These are phyloP conservation scores for Muscicapa striata DNA, from an alignment of 2,797 vertebrate genomes.

Conservation along the genomic window DNA sequence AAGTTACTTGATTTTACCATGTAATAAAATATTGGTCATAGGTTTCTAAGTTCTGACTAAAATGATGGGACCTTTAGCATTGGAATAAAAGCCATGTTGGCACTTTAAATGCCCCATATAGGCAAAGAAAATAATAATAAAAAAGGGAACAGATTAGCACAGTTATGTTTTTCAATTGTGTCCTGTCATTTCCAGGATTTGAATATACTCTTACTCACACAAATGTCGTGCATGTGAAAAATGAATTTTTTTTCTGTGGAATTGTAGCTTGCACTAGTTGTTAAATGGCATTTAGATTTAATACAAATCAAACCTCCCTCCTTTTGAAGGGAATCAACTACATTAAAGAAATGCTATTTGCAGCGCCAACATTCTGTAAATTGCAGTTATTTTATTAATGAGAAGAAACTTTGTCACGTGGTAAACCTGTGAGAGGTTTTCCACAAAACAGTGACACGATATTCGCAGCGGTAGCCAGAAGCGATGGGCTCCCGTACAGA, in stretches of 20 bases:
- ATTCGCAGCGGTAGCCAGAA: rapidly evolving
- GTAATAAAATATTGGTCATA: neutral
- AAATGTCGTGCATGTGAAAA: neutral
- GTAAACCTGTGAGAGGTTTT: neutral
- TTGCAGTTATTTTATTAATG: neutral
- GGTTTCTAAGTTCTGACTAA: neutral
- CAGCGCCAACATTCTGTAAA: neutral
- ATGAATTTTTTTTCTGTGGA: neutral
- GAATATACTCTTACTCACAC: neutral
- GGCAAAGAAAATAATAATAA: neutral
- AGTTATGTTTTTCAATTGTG: neutral
- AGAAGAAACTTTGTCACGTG: neutral
- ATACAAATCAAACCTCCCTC: neutral
- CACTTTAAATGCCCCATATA: neutral
- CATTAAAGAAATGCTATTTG: neutral
- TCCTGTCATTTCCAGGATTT: neutral
- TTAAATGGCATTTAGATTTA: neutral
- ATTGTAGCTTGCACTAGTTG: neutral
- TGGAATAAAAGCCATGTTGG: neutral
- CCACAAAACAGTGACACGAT: neutral
- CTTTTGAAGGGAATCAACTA: neutral
- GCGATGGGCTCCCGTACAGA: neutral
- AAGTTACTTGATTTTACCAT: neutral
- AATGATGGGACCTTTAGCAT: neutral
- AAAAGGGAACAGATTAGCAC: neutral